Evolutionary conservation across 2,797 vertebrate genomes (phyloP), one percentile per base, ranked within the genome.

Genomic region (Sebastes steindachneri): DNA sequence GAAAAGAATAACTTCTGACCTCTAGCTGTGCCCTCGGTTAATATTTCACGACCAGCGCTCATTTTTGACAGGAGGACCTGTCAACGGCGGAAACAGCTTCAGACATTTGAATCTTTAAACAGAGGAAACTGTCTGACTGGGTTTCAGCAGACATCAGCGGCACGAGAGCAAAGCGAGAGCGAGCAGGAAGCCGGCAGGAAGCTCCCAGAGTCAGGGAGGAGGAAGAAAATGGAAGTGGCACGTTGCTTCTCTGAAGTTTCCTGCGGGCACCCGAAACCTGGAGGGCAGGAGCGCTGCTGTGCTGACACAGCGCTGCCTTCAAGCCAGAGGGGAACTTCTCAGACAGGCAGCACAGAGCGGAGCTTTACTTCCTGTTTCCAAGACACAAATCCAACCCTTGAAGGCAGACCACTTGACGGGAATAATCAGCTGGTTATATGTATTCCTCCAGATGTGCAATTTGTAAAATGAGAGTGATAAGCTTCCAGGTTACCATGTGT

Each of bases 41-140:
- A 94, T 94, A 92, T 93, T 95, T 93, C 83, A 93, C 9, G 31
- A 91, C 70, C 57, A 0, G 57, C 15, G 73, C 84, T 89, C 86
- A 79, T 89, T 89, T 93, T 88, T 93, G 92, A 93, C 3, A 23
- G 80, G 86, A 35, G 89, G 86, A 88, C 75, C 79, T 87, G 92
- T 91, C 90, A 88, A 87, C 35, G 21, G 79, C 29, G 84, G 86
- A 92, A 92, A 93, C 89, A 86, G 84, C 83, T 87, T 89, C 66
- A 79, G 84, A 92, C 72, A 79, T 85, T 75, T 92, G 88, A 94
- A 94, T 94, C 82, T 93, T 93, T 93, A 93, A 93, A 91, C 77
- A 88, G 92, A 88, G 91, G 92, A 93, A 94, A 92, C 90, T 84
- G 89, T 90, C 93, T 67, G 80, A 85, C 87, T 78, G 73, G 79